phyloP scores from a whole-genome alignment of 2,113 vertebrate genomes.

The Tachysurus vachellii region DNA sequence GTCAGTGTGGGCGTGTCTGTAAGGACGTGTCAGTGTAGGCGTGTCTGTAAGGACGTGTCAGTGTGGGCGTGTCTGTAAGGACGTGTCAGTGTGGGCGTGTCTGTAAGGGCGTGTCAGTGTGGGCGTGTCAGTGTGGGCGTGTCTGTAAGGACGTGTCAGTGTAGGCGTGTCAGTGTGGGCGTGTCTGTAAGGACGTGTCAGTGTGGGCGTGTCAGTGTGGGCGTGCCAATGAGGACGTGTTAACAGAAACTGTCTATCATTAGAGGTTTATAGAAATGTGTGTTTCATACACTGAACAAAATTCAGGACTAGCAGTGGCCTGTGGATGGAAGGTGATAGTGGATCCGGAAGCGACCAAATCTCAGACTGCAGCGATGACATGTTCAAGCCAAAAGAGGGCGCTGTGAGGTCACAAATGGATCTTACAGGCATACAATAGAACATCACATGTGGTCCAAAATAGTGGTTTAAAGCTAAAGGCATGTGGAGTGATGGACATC shows the following conservation, averaged over 20 bases:
- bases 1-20: too few relatives aligned
- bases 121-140: too few relatives aligned
- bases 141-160: too few relatives aligned
- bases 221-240: too few relatives aligned
- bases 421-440: conserved; percentile 5
- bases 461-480: neutral
- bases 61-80: too few relatives aligned
- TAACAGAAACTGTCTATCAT: neutral
- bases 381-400: neutral
- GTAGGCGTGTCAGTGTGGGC: too few relatives aligned
- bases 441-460: neutral
- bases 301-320: neutral
- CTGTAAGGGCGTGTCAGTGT: too few relatives aligned
- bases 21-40: too few relatives aligned
- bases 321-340: neutral
- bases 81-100: too few relatives aligned
- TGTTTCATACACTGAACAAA: neutral
- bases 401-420: conserved; percentile 23
- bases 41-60: too few relatives aligned
- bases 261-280: neutral
- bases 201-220: too few relatives aligned
- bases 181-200: too few relatives aligned
- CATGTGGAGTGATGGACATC: neutral
- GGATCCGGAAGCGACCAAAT: neutral
- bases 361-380: neutral